These are phyloP conservation scores for Resseliella maxima DNA, from an alignment of 2,888 invertebrate species.

Conservation along the genomic window DNA sequence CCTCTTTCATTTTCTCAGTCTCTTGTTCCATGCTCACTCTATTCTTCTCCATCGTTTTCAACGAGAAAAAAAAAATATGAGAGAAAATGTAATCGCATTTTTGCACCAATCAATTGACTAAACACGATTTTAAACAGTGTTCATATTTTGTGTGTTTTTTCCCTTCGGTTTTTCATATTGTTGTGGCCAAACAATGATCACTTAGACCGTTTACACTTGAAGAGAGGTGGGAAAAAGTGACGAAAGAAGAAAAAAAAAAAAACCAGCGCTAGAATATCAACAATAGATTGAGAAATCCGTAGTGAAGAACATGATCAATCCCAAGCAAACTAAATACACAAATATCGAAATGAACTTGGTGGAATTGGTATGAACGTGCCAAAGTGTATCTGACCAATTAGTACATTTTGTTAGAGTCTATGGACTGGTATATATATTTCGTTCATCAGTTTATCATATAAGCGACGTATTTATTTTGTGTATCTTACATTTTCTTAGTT, in stretches of 20 bases:
- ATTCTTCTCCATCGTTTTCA: not conserved
- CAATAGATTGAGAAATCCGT: not conserved
- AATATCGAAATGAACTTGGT: not conserved
- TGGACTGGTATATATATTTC: too few relatives aligned
- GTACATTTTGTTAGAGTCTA: slow-evolving; percentile 20
- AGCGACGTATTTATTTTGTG: not conserved
- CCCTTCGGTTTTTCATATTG: not conserved
- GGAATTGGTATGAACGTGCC: not conserved
- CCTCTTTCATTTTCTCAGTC: too few relatives aligned
- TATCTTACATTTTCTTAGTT: not conserved
- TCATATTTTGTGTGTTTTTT: not conserved
- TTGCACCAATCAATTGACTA: not conserved
- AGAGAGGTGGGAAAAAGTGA: not conserved
- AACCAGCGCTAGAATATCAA: not conserved
- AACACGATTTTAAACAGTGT: not conserved
- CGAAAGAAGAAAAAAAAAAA: too few relatives aligned
- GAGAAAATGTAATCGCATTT: slow-evolving; percentile 18
- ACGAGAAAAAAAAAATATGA: not conserved
- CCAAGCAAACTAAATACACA: not conserved
- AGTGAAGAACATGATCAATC: not conserved
- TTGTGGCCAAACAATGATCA: not conserved
- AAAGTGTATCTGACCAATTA: slow-evolving; percentile 10
- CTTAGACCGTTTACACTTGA: not conserved
- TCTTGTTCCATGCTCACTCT: not conserved
- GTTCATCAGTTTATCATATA: not conserved